Conservation (phyloP, 2,888 invertebrate genomes). For the Apamea crenata region DNA sequence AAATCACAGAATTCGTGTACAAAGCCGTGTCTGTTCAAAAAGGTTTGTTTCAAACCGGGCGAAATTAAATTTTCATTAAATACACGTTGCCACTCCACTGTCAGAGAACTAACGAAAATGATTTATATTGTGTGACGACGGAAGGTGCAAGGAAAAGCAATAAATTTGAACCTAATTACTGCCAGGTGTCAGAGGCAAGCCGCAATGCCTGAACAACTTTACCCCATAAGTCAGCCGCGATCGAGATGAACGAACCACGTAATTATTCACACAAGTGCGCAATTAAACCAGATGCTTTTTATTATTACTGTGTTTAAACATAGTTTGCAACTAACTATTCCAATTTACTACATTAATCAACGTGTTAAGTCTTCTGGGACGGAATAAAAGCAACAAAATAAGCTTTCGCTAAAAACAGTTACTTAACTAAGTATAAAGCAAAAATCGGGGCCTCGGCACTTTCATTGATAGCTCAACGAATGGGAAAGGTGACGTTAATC, state of each 20-base stretch:
- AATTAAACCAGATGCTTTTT: constrained; percentile 62
- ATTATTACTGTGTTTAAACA: constrained; percentile 59
- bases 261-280: constrained; percentile 71
- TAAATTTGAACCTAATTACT: constrained; percentile 87
- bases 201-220: constrained; percentile 82
- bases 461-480: constrained; percentile 80
- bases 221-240: constrained; percentile 82
- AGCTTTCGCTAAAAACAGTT: constrained; percentile 69
- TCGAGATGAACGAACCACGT: constrained; percentile 78
- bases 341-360: constrained; percentile 57
- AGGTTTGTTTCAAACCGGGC: constrained; percentile 63
- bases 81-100: constrained; percentile 68
- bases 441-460: constrained; percentile 73
- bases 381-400: constrained; percentile 56
- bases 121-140: constrained; percentile 76
- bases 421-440: constrained; percentile 69
- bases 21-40: constrained; percentile 57
- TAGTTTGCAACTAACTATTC: constrained; percentile 55
- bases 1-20: constrained; percentile 54
- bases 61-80: constrained; percentile 72
- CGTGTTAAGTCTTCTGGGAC: constrained; percentile 42
- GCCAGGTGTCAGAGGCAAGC: constrained; percentile 86
- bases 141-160: constrained; percentile 80
- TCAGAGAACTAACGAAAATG: constrained; percentile 76
- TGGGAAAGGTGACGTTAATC: constrained; percentile 85